Evolutionary conservation across 2,797 vertebrate species (phyloP), one percentile per base, ranked within the genome.

Genomic region (Galagoides demidoff): DNA sequence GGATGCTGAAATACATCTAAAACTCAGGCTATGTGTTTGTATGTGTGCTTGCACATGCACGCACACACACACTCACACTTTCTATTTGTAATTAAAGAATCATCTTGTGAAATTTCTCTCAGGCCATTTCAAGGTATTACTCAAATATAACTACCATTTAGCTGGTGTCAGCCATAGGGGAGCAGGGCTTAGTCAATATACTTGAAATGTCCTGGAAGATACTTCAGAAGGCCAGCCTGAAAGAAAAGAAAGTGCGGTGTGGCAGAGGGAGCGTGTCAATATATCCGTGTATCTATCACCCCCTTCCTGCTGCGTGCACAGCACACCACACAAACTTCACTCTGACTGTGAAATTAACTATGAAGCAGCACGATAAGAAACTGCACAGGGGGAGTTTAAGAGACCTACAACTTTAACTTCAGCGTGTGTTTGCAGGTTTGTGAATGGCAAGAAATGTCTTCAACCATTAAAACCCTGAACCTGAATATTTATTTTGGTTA

Each of bases 51-150:
- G 97, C 39, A 70, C 70, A 76, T 34, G 90, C 92, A 86, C n/a
- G 91, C 90, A 52, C 34, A 95, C 55, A 68, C 23, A 82, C 76
- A 81, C 20, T 92, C 68, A 68, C 9, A 64, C 84, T 70, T 97
- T 93, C 84, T 97, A 96, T 97, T 96, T 74, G 7, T 95, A 90
- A 61, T 77, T 97, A 96, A 96, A 97, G 95, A 98, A 96, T 49
- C 89, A 95, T 97, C 97, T 89, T 93, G 92, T 97, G 94, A 95
- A 98, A 97, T 97, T 97, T 95, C 97, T 98, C 98, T 97, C 95
- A 97, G 97, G 96, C 96, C 88, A 96, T 97, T 98, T 98, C 97
- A 98, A 98, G 97, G 79, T 95, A 82, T 76, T 97, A 82, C 90
- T 97, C 96, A 97, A 92, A 97, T 92, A 95, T 92, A 96, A 98